Conservation (phyloP, 1,140 invertebrate species). For the Hyles vespertilio region DNA sequence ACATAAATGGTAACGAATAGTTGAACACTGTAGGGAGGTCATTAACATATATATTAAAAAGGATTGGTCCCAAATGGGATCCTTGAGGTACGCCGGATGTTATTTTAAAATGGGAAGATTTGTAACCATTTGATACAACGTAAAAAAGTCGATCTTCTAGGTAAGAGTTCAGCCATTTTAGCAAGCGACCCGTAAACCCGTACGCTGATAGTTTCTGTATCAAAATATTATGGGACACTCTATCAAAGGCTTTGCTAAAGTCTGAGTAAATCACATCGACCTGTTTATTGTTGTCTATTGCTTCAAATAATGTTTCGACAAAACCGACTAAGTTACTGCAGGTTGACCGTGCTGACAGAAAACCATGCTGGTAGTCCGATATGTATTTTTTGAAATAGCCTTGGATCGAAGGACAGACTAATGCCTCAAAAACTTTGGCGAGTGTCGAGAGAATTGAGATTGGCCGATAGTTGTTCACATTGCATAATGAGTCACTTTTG, state of each 20-base stretch:
- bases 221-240: neutral
- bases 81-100: no score
- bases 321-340: conserved; percentile 13
- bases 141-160: neutral
- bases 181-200: neutral
- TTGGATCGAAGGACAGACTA: neutral
- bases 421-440: neutral
- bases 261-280: conserved; percentile 7
- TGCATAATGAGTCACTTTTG: conserved; percentile 9
- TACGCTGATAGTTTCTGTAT: neutral
- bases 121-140: no score
- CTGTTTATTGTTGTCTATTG: conserved; percentile 7
- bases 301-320: conserved; percentile 5
- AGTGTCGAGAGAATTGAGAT: neutral
- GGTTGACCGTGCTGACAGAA: conserved; percentile 15
- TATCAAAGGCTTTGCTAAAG: conserved; percentile 8
- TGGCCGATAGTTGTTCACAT: neutral
- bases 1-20: no score
- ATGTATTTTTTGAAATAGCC: neutral
- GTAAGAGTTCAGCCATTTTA: neutral
- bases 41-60: conserved; percentile 9
- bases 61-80: no score
- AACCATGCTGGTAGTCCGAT: conserved; percentile 15
- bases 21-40: no score
- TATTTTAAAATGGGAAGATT: no score